A percentile compares a stretch with the other conserved stretches of the same genome.
phyloP scores from a whole-genome alignment of 2,113 vertebrate species.

The Cepphus grylle region DNA sequence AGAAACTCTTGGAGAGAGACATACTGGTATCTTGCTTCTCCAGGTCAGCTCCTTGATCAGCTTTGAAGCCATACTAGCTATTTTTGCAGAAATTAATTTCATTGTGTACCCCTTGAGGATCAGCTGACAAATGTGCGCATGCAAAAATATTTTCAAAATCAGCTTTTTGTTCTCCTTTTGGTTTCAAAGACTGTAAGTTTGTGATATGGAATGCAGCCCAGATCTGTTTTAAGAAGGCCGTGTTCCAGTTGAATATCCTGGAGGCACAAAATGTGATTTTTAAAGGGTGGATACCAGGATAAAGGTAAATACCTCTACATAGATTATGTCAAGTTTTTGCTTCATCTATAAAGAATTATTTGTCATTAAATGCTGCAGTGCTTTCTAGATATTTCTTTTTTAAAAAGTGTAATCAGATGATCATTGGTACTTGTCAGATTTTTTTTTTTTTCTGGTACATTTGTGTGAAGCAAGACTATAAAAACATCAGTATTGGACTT shows the following conservation, averaged over 20 bases:
- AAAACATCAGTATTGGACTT: not conserved
- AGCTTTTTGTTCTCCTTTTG: not conserved
- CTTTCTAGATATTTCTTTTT: not conserved
- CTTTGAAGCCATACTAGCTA: not conserved
- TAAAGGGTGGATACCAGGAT: not conserved
- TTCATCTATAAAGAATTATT: not conserved
- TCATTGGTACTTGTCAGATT: not conserved
- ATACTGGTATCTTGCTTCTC: not conserved
- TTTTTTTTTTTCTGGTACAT: not conserved
- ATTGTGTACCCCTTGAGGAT: not conserved
- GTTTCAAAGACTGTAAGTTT: not conserved
- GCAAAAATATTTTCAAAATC: not conserved
- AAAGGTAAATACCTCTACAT: not conserved
- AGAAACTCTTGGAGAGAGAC: not conserved
- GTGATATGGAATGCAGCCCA: not conserved
- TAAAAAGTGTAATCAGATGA: not conserved
- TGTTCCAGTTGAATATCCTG: not conserved
- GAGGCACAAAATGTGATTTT: not conserved
- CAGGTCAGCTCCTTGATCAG: not conserved
- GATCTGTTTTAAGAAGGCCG: not conserved
- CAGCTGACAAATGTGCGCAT: not conserved
- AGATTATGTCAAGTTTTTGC: not conserved
- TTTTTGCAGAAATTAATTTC: not conserved
- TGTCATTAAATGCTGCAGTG: not conserved
- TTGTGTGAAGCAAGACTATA: not conserved